Evolutionary conservation across 1,140 invertebrate genomes (phyloP), one percentile per base, ranked within the genome.

Genomic region (Trinorchestia longiramus): DNA sequence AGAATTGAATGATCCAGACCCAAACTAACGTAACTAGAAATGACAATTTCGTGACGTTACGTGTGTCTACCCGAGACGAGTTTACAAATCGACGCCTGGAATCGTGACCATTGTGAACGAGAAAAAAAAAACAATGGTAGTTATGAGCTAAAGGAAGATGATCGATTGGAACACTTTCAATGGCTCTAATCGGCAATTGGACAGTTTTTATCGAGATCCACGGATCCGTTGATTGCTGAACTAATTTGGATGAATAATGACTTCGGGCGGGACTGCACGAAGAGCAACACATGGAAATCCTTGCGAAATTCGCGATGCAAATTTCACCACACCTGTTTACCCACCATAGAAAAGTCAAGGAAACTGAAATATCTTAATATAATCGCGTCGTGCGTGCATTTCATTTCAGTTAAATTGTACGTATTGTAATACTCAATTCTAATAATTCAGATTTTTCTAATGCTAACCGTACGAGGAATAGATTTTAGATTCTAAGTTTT

Each of bases 141-240:
- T 77, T 77, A 77, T 77, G 62, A 77, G 62, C 62, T 77, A 77
- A 77, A 77, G 62, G 62, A 77, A 77, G 62, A 77, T 77, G 62
- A 77, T 77, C 62, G 62, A 77, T 77, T 77, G 62, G 62, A 77
- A 77, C 62, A 77, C 62, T 77, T 77, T 77, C 62, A 77, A 77
- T 77, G 62, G 62, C 62, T 77, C 62, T 77, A 77, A 77, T 77
- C 62, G 62, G 62, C 62, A 77, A 77, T 77, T 77, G 8, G 11
- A 77, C 15, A 77, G 62, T 77, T 77, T 77, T 77, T 77, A 77
- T 77, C 62, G 15, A 77, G 62, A 77, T 77, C 15, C 62, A 77
- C 1, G 62, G 62, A 77, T 77, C 15, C 62, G 62, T 77, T 77
- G 62, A 77, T 77, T 77, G 62, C 28, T 77, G 62, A 28, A 77